Evolutionary conservation across 2,888 invertebrate genomes (phyloP).

Genomic region (Sepioteuthis lessoniana): DNA sequence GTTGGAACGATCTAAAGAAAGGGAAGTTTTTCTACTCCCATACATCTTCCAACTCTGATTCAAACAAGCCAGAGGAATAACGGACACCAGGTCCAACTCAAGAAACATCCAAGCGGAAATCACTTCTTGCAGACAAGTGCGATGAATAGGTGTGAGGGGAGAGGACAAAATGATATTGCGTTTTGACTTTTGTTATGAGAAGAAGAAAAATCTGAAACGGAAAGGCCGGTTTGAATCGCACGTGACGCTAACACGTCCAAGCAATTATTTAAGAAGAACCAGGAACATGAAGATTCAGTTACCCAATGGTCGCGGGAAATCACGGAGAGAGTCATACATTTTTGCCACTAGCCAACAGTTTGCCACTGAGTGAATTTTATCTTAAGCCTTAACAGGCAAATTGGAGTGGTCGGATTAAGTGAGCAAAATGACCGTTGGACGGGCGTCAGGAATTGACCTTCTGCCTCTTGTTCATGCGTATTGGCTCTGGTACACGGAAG

Average conservation of each 20-base stretch:
- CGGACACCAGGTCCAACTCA: background rate
- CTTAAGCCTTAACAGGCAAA: background rate
- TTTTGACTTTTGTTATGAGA: background rate
- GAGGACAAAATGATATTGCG: background rate
- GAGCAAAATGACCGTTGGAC: background rate
- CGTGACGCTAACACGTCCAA: background rate
- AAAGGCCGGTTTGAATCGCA: background rate
- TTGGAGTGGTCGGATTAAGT: constrained; percentile 4
- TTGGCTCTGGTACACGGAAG: background rate
- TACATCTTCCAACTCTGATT: background rate
- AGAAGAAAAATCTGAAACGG: background rate
- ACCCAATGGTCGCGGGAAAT: background rate
- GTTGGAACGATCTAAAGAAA: background rate
- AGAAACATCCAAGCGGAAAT: background rate
- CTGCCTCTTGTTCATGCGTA: background rate
- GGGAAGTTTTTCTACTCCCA: background rate
- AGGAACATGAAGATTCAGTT: background rate
- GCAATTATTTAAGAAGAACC: background rate
- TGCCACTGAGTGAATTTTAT: constrained; percentile 2
- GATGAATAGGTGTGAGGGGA: background rate
- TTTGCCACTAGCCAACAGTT: background rate
- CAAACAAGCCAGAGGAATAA: background rate
- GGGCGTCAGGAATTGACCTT: background rate
- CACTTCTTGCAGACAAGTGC: background rate
- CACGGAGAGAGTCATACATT: too few relatives aligned